Evolutionary conservation across 1,140 invertebrate genomes (phyloP), one percentile per base, ranked within the genome.

Genomic region (Microvelia longipes): DNA sequence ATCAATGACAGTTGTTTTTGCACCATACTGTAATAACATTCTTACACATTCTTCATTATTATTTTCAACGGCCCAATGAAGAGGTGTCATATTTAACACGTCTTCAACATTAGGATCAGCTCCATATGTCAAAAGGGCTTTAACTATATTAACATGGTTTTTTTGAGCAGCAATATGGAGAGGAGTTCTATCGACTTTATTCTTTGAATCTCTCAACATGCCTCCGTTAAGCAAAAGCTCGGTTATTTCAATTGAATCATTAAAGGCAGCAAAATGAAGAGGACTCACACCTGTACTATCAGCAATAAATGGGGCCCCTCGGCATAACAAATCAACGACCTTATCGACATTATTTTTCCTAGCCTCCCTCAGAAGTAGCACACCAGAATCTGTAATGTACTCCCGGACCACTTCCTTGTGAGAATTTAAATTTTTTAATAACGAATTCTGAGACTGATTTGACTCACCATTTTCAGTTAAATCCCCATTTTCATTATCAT

Each of bases 21-120:
- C 91, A 24, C 91, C 90, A 75, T 86, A 80, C 68, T 85, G 82
- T 1, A 96, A 76, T 65, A 96, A 80, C 64, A 87, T 75, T 69
- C 86, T 82, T 29, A 90, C 88, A 61, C 88, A 86, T 65, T 84
- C 83, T 29, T 83, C 75, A 78, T 93, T 88, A n/a, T 87, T 85
- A 73, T 89, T 86, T 80, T 95, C 92, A 66, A 90, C 90, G 13
- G 93, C 93, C 94, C 94, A 97, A 82, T 97, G 94, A 27, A 98
- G 81, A 29, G 94, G 92, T 28, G 93, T 96, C 93, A 96, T 96
- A 77, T 13, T 72, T 82, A 93, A 90, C 90, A 96, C 93, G 81
- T 96, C 93, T 79, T 83, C 86, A 63, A 86, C 84, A 76, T 94
- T 83, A 0, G 91, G 84, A 76, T 92, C 88, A 29, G 89, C 90